Percentiles rank a stretch among this genome's conserved stretches.
These are phyloP conservation scores for Brachionus rubens DNA, from an alignment of 1,140 invertebrate species.

Conservation along the genomic window DNA sequence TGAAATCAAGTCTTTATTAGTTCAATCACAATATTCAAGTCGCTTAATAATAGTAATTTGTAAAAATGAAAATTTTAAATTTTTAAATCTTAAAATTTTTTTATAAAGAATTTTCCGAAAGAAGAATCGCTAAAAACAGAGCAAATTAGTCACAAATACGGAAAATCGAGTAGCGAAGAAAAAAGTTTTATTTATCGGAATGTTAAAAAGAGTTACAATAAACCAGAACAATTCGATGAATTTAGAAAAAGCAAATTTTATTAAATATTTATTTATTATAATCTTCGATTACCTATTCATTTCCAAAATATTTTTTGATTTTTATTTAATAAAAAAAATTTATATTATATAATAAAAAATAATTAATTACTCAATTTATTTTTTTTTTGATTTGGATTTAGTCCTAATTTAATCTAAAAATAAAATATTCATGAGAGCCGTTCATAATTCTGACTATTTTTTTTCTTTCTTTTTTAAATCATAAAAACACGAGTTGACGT, in stretches of 20 bases:
- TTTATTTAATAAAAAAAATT: too few relatives aligned
- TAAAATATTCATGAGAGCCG: too few relatives aligned
- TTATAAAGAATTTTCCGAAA: background rate
- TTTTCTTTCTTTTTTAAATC: too few relatives aligned
- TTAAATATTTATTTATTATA: background rate
- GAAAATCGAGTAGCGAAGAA: background rate
- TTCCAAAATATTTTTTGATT: background rate
- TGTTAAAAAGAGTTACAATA: background rate
- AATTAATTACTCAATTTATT: too few relatives aligned
- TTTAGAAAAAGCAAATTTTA: constrained; percentile 29
- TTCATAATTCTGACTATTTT: too few relatives aligned
- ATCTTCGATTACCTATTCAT: background rate
- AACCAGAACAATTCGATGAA: background rate
- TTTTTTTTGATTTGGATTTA: too few relatives aligned
- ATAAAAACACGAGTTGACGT: too few relatives aligned
- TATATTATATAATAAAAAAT: too few relatives aligned
- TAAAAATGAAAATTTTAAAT: background rate
- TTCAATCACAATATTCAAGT: background rate
- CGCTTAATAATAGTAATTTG: background rate
- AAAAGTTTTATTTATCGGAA: background rate
- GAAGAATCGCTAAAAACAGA: background rate
- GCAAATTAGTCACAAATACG: background rate
- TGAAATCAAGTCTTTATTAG: background rate
- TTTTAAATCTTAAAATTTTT: background rate
- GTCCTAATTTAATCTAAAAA: too few relatives aligned